Conservation (phyloP, 2,888 invertebrate genomes). For the Dryococelus australis region DNA sequence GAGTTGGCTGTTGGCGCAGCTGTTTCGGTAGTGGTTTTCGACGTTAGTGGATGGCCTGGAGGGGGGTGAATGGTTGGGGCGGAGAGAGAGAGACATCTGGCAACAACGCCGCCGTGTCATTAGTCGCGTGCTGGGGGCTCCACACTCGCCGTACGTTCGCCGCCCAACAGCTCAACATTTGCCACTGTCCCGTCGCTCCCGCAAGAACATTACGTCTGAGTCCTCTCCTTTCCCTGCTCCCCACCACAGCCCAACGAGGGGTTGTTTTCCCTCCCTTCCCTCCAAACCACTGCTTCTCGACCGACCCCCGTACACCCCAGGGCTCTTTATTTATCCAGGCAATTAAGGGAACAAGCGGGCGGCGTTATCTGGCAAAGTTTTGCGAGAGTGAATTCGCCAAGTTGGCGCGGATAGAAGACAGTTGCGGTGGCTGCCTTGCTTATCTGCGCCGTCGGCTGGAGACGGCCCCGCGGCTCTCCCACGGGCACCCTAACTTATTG, state of each 20-base stretch:
- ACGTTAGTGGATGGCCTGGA: neutral
- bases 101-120: neutral
- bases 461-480: neutral
- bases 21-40: neutral
- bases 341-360: constrained; percentile 9
- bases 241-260: neutral
- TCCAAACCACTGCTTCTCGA: neutral
- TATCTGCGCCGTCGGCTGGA: neutral
- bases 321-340: constrained; percentile 3
- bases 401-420: neutral
- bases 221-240: no score
- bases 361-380: constrained; percentile 10
- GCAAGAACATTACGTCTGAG: neutral
- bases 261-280: neutral
- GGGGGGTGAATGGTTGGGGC: neutral
- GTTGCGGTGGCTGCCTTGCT: neutral
- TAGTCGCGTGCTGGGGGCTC: neutral
- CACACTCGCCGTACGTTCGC: neutral
- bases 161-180: neutral
- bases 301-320: neutral
- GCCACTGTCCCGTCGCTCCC: neutral
- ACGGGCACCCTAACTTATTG: neutral
- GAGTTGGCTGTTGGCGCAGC: neutral
- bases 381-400: neutral
- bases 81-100: neutral